These are phyloP conservation scores for Eupithecia insigniata DNA, from an alignment of 2,888 invertebrate genomes.

Conservation along the genomic window DNA sequence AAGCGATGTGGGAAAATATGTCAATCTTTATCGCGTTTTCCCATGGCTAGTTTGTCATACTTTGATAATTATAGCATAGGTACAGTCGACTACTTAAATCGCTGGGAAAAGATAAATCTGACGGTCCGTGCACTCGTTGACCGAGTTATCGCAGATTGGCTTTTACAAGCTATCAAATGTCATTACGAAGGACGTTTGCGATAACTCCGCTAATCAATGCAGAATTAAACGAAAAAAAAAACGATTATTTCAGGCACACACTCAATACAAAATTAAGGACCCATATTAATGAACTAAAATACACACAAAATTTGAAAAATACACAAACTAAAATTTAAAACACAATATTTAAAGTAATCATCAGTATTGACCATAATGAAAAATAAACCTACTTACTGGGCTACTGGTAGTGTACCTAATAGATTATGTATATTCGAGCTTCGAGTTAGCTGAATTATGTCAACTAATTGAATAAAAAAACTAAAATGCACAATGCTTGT, in stretches of 20 bases:
- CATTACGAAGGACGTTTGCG: background rate
- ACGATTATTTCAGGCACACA: too few species aligned
- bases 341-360: too few species aligned
- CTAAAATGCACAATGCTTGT: background rate
- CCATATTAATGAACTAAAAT: too few species aligned
- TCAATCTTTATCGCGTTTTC: slow-evolving; percentile 29
- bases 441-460: background rate
- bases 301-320: too few species aligned
- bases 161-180: background rate
- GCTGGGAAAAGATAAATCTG: background rate
- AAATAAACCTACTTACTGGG: background rate
- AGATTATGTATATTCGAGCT: background rate
- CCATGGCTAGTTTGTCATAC: slow-evolving; percentile 26
- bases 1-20: slow-evolving; percentile 28
- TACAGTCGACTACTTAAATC: background rate
- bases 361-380: background rate
- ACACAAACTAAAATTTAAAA: too few species aligned
- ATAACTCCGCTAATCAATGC: background rate
- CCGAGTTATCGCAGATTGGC: background rate
- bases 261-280: too few species aligned
- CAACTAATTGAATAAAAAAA: background rate
- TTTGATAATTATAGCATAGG: slow-evolving; percentile 17
- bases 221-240: too few species aligned
- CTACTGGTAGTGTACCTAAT: background rate
- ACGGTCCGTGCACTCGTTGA: background rate